Evolutionary conservation across 2,888 invertebrate genomes (phyloP), one percentile per base, ranked within the genome.

Genomic region (Lasius fuliginosus): DNA sequence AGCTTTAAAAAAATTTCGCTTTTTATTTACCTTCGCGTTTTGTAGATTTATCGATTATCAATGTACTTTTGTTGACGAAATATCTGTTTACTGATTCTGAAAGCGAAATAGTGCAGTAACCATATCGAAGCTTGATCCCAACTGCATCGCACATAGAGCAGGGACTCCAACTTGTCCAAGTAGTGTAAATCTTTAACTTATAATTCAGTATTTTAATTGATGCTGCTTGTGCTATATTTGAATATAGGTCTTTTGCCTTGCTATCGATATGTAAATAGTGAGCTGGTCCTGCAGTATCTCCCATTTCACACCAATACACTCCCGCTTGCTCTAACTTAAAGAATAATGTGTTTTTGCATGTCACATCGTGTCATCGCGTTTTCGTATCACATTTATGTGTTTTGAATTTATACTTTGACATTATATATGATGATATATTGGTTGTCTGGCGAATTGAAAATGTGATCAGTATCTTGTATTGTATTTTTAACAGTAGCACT

Each of bases 131-230:
- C 85, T 95, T 94, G 88, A 96, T 95, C 6, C 97, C 97, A 36
- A 96, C 95, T 74, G 92, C 93, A 56, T 95, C 95, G 89, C 97
- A 97, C 11, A 93, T 94, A 84, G 96, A 97, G 93, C 97, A 97
- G 42, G 95, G 94, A 9, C 96, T 96, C 97, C 97, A 97, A 0
- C 94, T 92, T 0, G 96, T 95, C 97, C 97, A 97, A 9, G 94
- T 93, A 0, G 96, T 96, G 88, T 95, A 96, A 69, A 96, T 85
- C 82, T 93, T 90, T 77, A 97, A 89, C 84, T 95, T 92, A 42
- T 91, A 94, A 83, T 90, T 89, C 71, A 86, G 76, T 40, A 92
- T 73, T 77, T 92, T 89, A 0, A 94, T 87, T 53, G 92, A 87
- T 90, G 91, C 89, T 53, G 95, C 90, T 87, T 95, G 94, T 1